Percentiles rank a stretch among this genome's conserved stretches.
These are phyloP conservation scores for Pseudomyrmex dendroicus DNA, from an alignment of 1,140 invertebrate genomes.

Conservation along the genomic window DNA sequence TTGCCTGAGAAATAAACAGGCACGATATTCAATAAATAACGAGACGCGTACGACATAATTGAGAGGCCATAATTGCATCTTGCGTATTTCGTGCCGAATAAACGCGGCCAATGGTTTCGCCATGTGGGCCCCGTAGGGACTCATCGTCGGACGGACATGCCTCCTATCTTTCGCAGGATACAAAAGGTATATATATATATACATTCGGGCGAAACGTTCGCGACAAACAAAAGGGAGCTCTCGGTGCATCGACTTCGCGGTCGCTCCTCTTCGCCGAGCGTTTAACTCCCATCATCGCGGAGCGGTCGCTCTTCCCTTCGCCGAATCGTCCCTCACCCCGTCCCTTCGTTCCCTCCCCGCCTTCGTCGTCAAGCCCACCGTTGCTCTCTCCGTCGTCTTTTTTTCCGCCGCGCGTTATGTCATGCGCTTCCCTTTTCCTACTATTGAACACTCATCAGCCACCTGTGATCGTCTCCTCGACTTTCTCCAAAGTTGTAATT, in stretches of 20 bases:
- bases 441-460: constrained; percentile 79
- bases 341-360: constrained; percentile 8
- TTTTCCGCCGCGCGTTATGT: constrained; percentile 25
- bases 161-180: constrained; percentile 40
- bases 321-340: constrained; percentile 19
- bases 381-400: constrained; percentile 21
- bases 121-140: constrained; percentile 74
- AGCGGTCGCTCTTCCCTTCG: constrained; percentile 42
- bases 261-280: constrained; percentile 67
- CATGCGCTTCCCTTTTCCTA: constrained; percentile 57
- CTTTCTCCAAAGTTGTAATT: constrained; percentile 71
- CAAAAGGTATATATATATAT: constrained; percentile 66
- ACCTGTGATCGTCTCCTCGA: constrained; percentile 75
- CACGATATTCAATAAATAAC: constrained; percentile 81
- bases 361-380: neutral
- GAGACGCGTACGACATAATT: constrained; percentile 83
- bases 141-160: constrained; percentile 30
- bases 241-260: constrained; percentile 68
- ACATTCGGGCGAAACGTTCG: constrained; percentile 76
- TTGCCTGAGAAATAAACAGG: constrained; percentile 73
- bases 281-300: constrained; percentile 73
- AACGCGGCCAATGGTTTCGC: constrained; percentile 71
- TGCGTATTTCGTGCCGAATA: constrained; percentile 75
- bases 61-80: constrained; percentile 80
- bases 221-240: constrained; percentile 75